Evolutionary conservation across 2,113 vertebrate species (phyloP).

Genomic region (Mesembrinibis cayennensis): DNA sequence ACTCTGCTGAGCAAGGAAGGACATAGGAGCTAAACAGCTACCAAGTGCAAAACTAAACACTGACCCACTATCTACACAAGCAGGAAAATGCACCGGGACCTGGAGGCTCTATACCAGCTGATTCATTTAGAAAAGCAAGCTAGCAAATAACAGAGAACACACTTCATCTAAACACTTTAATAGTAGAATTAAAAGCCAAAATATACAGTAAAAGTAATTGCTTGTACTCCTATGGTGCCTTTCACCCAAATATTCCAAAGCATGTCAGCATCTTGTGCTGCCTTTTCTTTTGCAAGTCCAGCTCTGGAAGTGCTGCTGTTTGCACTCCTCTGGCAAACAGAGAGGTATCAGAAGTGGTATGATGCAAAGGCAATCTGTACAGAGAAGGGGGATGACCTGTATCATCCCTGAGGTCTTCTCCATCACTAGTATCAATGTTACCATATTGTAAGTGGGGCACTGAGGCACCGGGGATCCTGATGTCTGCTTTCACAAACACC

Average conservation of each 20-base stretch:
- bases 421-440: not conserved
- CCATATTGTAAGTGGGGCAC: not conserved
- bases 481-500: not conserved
- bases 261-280: fast-evolving
- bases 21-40: not conserved
- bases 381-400: not conserved
- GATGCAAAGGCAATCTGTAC: not conserved
- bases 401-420: not conserved
- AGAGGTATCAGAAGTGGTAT: not conserved
- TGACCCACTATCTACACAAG: not conserved
- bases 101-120: not conserved
- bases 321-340: not conserved
- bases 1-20: not conserved
- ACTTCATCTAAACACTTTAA: not conserved
- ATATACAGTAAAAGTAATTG: not conserved
- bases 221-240: not conserved
- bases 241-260: not conserved
- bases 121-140: not conserved
- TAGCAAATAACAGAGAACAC: not conserved
- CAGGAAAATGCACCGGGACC: not conserved
- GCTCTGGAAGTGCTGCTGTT: not conserved
- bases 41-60: not conserved
- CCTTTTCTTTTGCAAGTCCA: not conserved
- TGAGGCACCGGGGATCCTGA: not conserved
- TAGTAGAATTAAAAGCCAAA: not conserved